Base-by-base conservation (phyloP, 2,797 vertebrate genomes). In the Notamacropus eugenii region DNA sequence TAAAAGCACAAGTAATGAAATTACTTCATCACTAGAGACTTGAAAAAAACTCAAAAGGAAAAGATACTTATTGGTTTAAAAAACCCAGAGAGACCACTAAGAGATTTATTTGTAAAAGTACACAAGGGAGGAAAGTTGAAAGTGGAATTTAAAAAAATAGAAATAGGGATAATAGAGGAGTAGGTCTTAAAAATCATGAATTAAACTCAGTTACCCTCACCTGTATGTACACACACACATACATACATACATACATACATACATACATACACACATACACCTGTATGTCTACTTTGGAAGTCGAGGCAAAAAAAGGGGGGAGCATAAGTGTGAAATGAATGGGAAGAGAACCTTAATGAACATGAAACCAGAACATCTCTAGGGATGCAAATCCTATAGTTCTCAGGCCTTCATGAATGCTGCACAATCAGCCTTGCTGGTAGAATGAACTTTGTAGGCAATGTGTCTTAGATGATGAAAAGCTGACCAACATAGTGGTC, bases 391-490 rank as follows among this genome's bases (percentile, higher is more conserved):
- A 2, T 0, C 0, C 22, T 40, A 29, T 54, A 40, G 24, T 5
- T 27, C 50, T 34, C 54, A 59, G 56, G 12, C 46, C 46, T 95
- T 91, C 14, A 1, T 28, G 62, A 90, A 8, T 91, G 59, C 0
- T 59, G 54, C 91, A 97, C 56, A 95, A 94, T 92, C 40, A 93
- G n/a, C 27, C 28, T 57, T 58, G 58, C 54, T 57, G 57, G 90
- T 22, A 22, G 14, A 92, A 93, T 54, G 28, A 9, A 58, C 90
- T 29, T 74, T 93, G 62, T 92, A 92, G 67, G 34, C 82, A 34
- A 19, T 58, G 34, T 57, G 92, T 96, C 92, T 55, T 34, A 5
- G 54, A 93, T 92, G 90, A 59, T 91, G 90, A 98, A 91, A 94
- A 91, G 56, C 91, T 95, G 93, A 93, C 59, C 40, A 93, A 57